Conservation (phyloP, 1,140 invertebrate species). For the Bilobella aurantiaca region DNA sequence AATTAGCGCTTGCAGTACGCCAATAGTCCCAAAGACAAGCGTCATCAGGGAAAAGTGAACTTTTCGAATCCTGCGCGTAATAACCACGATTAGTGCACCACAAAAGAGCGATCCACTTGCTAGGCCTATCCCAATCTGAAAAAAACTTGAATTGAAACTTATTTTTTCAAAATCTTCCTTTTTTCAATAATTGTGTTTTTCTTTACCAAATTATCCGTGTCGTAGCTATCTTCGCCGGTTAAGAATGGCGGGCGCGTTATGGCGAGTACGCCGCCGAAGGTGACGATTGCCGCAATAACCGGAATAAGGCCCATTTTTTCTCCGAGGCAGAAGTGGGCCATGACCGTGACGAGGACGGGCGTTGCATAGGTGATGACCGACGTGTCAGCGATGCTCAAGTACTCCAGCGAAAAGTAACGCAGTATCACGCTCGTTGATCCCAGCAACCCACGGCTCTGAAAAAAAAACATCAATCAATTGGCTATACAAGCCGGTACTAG, state of each 20-base stretch:
- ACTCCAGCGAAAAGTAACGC: slow-evolving; percentile 28
- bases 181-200: too few relatives aligned
- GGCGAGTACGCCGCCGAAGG: slow-evolving; percentile 20
- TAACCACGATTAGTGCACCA: slow-evolving; percentile 21
- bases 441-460: slow-evolving; percentile 28
- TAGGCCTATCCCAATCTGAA: slow-evolving; percentile 31
- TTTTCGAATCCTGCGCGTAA: slow-evolving; percentile 29
- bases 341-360: slow-evolving; percentile 26
- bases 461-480: too few relatives aligned
- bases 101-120: slow-evolving; percentile 29
- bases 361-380: slow-evolving; percentile 29
- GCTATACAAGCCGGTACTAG: too few relatives aligned
- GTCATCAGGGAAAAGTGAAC: slow-evolving; percentile 33
- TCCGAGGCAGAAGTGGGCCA: slow-evolving; percentile 30
- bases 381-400: slow-evolving; percentile 29
- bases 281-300: slow-evolving; percentile 15
- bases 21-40: slow-evolving; percentile 28
- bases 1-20: slow-evolving; percentile 20
- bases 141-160: neutral
- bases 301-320: slow-evolving; percentile 27
- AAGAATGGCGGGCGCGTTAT: slow-evolving; percentile 21
- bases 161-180: neutral
- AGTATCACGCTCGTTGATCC: slow-evolving; percentile 23
- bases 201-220: slow-evolving; percentile 19
- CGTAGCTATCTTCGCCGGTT: slow-evolving; percentile 21